Evolutionary conservation across 2,888 invertebrate genomes (phyloP).

Genomic region (Catocala sponsa): DNA sequence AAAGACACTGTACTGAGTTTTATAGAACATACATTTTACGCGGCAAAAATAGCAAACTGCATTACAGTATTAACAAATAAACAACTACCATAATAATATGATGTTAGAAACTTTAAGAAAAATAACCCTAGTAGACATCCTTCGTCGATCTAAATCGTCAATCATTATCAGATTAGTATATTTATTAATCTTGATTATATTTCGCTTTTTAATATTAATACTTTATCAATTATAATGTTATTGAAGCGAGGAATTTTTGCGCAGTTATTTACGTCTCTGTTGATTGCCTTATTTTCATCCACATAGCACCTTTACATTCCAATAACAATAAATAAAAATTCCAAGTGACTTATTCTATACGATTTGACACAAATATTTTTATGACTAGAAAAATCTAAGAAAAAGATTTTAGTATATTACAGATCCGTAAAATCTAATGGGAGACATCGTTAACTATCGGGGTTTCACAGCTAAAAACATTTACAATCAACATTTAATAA

Average conservation of each 20-base stretch:
- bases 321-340: constrained; percentile 28
- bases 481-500: constrained; percentile 63
- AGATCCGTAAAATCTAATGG: constrained; percentile 56
- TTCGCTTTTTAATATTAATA: no score
- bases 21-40: no score
- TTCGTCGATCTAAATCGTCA: no score
- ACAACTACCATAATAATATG: no score
- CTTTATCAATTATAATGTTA: background rate
- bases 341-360: constrained; percentile 34
- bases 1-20: no score
- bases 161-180: no score
- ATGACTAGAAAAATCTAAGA: constrained; percentile 47
- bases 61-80: no score
- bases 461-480: constrained; percentile 66
- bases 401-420: constrained; percentile 45
- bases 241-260: background rate
- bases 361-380: constrained; percentile 48
- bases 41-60: no score
- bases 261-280: background rate
- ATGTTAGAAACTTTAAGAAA: no score
- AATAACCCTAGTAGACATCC: no score
- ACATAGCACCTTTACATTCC: constrained; percentile 41
- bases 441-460: constrained; percentile 63
- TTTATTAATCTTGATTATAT: no score
- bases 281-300: constrained; percentile 30